Evolutionary conservation across 2,113 vertebrate species (phyloP), one percentile per base, ranked within the genome.

Genomic region (Zosterops pallidus): DNA sequence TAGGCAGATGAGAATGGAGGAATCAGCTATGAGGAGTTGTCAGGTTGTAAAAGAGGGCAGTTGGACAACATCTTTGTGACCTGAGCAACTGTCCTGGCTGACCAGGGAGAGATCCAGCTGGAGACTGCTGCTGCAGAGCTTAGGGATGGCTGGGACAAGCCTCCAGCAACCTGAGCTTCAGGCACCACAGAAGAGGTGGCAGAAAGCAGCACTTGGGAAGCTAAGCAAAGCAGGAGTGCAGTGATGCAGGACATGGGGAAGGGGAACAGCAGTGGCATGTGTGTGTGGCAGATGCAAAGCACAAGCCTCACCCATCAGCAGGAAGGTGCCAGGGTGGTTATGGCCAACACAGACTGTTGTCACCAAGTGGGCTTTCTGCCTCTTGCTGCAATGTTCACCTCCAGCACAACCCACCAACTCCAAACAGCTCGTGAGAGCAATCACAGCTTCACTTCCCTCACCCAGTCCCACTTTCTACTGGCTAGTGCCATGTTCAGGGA

Each of bases 101-200:
- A 68, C 31, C n/a, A 78, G 44, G 42, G 60, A 15, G 25, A 17
- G 60, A 94, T 67, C 60, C 8, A 12, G 35, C 71, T 72, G 79
- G 41, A 75, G n/a, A 71, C n/a, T 5, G 28, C 55, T 7, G 4
- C 42, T 31, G 33, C 1, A 1, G 60, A 37, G 60, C 47, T 63
- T 46, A 55, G 42, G 28, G n/a, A 46, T 53, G 49, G n/a, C 47
- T 42, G 55, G 59, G n/a, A 78, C 39, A 88, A 92, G 42, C 35
- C 83, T 80, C 22, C 78, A 88, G 76, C 59, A 93, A 50, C 70
- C 70, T 53, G 63, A 83, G 53, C 85, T 72, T 65, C 68, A 63
- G 17, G 3, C 12, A 25, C 37, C 0, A 0, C 6, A 10, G 90
- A 69, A 83, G 35, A 67, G 46, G 33, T 8, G 8, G 46, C 28